Evolutionary conservation across 2,888 invertebrate species (phyloP).

Genomic region (Lysandra bellargus): DNA sequence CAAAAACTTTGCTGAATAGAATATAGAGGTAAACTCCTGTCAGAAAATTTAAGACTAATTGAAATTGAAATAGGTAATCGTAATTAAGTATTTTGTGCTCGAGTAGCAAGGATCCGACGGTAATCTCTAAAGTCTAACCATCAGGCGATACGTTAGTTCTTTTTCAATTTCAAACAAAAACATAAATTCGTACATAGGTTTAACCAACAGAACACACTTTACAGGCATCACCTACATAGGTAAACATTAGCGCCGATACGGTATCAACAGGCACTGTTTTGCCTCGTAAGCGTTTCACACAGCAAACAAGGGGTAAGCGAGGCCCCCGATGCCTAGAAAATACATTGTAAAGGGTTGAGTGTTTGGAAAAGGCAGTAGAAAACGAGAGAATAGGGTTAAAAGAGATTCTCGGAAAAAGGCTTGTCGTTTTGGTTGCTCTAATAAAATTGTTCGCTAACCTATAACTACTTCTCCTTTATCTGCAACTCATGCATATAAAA

Average conservation of each 20-base stretch:
- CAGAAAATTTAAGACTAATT: too few species aligned
- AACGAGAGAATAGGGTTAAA: neutral
- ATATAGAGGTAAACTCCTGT: too few species aligned
- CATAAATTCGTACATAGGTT: neutral
- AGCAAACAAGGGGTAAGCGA: slow-evolving; percentile 4
- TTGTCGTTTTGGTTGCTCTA: too few species aligned
- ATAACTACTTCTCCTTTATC: too few species aligned
- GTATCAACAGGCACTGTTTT: neutral
- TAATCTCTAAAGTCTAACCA: too few species aligned
- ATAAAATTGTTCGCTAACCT: too few species aligned
- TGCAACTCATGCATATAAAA: too few species aligned
- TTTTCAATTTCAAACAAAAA: neutral
- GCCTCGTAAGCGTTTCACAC: neutral
- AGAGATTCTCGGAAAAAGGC: too few species aligned
- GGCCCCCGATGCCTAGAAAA: neutral
- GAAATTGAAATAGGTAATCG: too few species aligned
- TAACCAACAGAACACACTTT: neutral
- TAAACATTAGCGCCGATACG: neutral
- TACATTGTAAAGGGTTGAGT: neutral
- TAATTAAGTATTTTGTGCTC: too few species aligned
- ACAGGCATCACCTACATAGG: neutral
- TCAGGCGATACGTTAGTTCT: neutral
- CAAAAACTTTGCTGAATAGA: too few species aligned
- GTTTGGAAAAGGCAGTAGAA: neutral
- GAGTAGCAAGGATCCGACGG: too few species aligned